phyloP scores from a whole-genome alignment of 2,797 vertebrate species.

The Spinibarbus caldwelli region DNA sequence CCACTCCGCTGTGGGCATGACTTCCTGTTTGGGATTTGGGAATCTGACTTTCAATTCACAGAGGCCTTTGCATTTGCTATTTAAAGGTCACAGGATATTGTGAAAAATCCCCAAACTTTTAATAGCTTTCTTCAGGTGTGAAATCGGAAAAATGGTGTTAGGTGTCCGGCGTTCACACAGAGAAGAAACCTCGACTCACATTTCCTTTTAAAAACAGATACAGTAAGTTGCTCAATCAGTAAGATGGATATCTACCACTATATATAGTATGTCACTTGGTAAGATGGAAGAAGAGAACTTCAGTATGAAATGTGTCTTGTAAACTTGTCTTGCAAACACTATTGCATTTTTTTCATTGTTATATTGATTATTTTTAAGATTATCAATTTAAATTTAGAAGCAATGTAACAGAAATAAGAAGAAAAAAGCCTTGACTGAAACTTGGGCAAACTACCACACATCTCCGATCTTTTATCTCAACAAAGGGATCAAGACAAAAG shows the following conservation, averaged over 20 bases:
- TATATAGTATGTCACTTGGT: not conserved
- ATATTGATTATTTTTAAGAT: not conserved
- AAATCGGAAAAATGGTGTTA: not conserved
- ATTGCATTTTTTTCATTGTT: not conserved
- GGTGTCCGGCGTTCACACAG: slow-evolving; percentile 13
- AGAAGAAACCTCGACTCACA: not conserved
- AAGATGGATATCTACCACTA: not conserved
- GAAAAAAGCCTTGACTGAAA: not conserved
- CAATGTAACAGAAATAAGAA: not conserved
- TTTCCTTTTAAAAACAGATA: not conserved
- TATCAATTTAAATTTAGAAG: not conserved
- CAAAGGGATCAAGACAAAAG: not conserved
- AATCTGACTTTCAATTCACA: slow-evolving; percentile 26
- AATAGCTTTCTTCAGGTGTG: slow-evolving; percentile 40
- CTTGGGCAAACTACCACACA: not conserved
- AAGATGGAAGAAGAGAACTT: not conserved
- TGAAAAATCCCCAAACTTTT: slow-evolving; percentile 8
- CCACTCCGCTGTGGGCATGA: slow-evolving; percentile 9
- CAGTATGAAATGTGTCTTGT: not conserved
- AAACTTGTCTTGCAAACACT: too few relatives aligned
- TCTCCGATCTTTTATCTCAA: not conserved
- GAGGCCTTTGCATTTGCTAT: slow-evolving; percentile 5
- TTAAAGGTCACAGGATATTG: slow-evolving; percentile 43
- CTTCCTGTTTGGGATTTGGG: slow-evolving; percentile 44
- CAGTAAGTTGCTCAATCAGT: not conserved